A percentile compares a stretch with the other conserved stretches of the same genome.
Conservation (phyloP, 2,888 invertebrate genomes). For the Catonia carolina region DNA sequence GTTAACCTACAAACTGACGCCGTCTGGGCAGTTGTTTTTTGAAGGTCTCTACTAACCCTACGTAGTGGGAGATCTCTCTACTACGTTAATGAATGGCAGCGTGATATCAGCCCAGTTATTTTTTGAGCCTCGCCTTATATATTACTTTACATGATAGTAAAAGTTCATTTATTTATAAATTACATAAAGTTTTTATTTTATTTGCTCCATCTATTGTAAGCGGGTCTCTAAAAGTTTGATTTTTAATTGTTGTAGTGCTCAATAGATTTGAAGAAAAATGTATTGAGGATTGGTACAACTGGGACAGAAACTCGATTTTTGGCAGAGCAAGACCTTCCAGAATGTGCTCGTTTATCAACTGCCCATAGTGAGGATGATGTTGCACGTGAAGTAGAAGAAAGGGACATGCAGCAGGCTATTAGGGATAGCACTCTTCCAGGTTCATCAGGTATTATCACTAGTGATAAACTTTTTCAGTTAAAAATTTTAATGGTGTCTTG, state of each 20-base stretch:
- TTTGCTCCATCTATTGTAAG: too few relatives aligned
- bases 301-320: slow-evolving; percentile 86
- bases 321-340: slow-evolving; percentile 69
- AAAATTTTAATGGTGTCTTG: background rate
- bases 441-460: slow-evolving; percentile 6
- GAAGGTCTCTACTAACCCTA: too few relatives aligned
- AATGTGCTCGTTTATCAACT: slow-evolving; percentile 73
- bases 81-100: too few relatives aligned
- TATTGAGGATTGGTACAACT: slow-evolving; percentile 88
- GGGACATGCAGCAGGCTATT: slow-evolving; percentile 62
- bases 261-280: slow-evolving; percentile 83
- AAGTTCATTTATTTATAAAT: too few relatives aligned
- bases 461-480: background rate
- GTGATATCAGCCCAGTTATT: too few relatives aligned
- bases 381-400: slow-evolving; percentile 55
- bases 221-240: too few relatives aligned
- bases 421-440: slow-evolving; percentile 55
- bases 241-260: slow-evolving; percentile 63
- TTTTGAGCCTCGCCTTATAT: too few relatives aligned
- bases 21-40: too few relatives aligned
- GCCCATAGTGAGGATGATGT: slow-evolving; percentile 58
- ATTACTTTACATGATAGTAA: too few relatives aligned
- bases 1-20: too few relatives aligned
- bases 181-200: too few relatives aligned
- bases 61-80: too few relatives aligned